Evolutionary conservation across 2,113 vertebrate genomes (phyloP).

Genomic region (Rhinoptilus africanus): DNA sequence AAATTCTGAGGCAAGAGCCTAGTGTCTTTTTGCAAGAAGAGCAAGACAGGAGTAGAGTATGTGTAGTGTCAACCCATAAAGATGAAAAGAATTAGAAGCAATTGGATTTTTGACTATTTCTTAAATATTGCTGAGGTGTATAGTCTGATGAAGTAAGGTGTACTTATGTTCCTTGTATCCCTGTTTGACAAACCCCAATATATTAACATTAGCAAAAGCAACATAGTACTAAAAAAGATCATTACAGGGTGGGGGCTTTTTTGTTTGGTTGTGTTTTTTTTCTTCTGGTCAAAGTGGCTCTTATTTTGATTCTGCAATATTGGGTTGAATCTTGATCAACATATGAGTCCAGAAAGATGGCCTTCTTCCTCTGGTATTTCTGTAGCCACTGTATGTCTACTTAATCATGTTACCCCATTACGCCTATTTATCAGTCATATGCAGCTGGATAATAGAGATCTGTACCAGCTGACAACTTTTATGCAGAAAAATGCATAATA

Average conservation of each 20-base stretch:
- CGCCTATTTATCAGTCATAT: background rate
- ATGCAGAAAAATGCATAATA: background rate
- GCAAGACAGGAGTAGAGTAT: background rate
- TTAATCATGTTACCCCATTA: background rate
- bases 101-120: background rate
- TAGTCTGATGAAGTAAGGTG: background rate
- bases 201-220: background rate
- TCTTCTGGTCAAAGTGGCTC: background rate
- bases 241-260: background rate
- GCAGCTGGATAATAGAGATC: background rate
- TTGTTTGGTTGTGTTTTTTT: background rate
- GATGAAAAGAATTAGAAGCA: background rate
- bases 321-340: background rate
- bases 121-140: background rate
- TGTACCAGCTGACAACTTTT: background rate
- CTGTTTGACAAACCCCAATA: background rate
- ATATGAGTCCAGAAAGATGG: background rate
- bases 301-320: background rate
- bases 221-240: background rate
- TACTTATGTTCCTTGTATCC: fast-evolving
- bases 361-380: background rate
- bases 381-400: background rate
- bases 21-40: background rate
- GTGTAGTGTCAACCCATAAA: background rate
- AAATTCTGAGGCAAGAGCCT: background rate